Base-by-base conservation (phyloP, 1,140 invertebrate genomes). In the Lutraria rhynchaena region DNA sequence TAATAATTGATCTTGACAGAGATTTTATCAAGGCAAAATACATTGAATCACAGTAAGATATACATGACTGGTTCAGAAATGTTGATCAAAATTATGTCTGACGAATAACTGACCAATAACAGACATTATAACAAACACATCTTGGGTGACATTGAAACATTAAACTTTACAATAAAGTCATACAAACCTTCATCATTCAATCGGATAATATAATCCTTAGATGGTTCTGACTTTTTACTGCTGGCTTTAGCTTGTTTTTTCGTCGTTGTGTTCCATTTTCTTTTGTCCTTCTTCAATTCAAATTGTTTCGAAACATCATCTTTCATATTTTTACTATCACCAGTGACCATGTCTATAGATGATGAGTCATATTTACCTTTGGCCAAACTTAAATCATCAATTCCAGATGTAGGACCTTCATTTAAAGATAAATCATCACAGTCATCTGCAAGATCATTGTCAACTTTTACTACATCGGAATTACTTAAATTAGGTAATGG, bases 181-280 rank as follows among this genome's bases (percentile, higher is more conserved):
- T 24, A 44, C 61, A 65, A 41, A 65, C 61, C 61, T 65, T 65
- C 61, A 3, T 65, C 61, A 1, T 35, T 44, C 1, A 65, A 3
- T 44, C 24, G 7, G 17, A 65, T 41, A 44, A 29, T 65, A 19
- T 65, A 65, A 37, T 61, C 41, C 37, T 24, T 41, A 22, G 24
- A 22, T 65, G 61, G 41, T 44, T 41, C 11, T 44, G 29, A 1
- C 1, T 46, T n/a, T 35, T 37, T 37, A 37, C 11, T 37, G 22
- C 29, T 65, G 61, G 19, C 31, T 11, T 41, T 1, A 35, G 22
- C 37, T 22, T 22, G 31, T 13, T 65, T 35, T 0, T 15, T 15
- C 17, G 22, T 9, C 61, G 24, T 41, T 17, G 24, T 35, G 1
- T 24, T 22, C 17, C 7, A 5, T 27, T 5, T 7, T 44, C 27